Evolutionary conservation across 2,797 vertebrate genomes (phyloP).

Genomic region (Arnoldichthys spilopterus): DNA sequence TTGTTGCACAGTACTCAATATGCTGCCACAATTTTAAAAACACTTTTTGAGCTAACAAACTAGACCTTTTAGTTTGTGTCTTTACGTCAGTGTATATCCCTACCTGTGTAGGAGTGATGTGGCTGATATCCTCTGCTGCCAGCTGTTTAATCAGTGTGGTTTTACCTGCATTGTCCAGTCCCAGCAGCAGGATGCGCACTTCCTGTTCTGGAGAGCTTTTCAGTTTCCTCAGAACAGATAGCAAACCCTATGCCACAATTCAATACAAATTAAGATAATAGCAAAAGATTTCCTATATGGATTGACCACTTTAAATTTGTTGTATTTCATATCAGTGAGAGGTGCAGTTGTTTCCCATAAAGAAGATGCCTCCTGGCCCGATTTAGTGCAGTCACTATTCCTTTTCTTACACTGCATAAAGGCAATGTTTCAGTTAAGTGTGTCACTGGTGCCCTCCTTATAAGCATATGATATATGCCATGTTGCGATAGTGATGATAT

Average conservation of each 20-base stretch:
- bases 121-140: slow-evolving; percentile 76
- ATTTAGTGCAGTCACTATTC: background rate
- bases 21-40: too few relatives aligned
- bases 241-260: slow-evolving; percentile 81
- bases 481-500: too few relatives aligned
- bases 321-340: background rate
- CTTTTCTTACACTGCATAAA: background rate
- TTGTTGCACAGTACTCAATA: too few relatives aligned
- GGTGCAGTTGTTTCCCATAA: background rate
- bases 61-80: background rate
- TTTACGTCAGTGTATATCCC: background rate
- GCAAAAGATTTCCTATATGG: background rate
- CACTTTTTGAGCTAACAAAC: too few relatives aligned
- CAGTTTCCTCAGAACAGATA: slow-evolving; percentile 91
- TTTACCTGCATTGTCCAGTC: slow-evolving; percentile 95
- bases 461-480: too few relatives aligned
- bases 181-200: slow-evolving; percentile 91
- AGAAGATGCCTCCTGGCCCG: background rate
- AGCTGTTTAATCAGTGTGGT: slow-evolving; percentile 84
- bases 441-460: too few relatives aligned
- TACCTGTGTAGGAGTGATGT: slow-evolving; percentile 80
- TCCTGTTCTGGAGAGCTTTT: slow-evolving; percentile 93
- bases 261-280: slow-evolving; percentile 5
- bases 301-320: background rate
- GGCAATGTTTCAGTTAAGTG: too few relatives aligned